Evolutionary conservation across 1,140 invertebrate genomes (phyloP), one percentile per base, ranked within the genome.

Genomic region (Drosophila takahashii): DNA sequence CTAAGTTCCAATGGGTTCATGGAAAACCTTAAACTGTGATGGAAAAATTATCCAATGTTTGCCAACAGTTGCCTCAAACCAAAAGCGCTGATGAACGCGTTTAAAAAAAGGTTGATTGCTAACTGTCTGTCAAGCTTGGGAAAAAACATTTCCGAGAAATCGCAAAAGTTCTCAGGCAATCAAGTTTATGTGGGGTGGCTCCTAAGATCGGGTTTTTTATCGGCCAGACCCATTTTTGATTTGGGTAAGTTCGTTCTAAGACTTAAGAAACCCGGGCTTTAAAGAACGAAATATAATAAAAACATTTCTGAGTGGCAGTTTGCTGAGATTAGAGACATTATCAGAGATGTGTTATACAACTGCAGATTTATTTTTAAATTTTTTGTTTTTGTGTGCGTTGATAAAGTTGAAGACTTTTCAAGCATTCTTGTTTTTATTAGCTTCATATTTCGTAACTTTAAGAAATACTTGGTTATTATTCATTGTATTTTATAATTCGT

Each of bases 131-230:
- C 41, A 15, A 18, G 52, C 52, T 52, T 47, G 60, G 72, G 72
- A 51, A 76, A 75, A 75, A 51, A 67, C 61, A 41, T 45, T 76
- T 66, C 52, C 48, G 72, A 76, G 60, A 76, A 66, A 66, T 57
- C 3, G 50, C 18, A 32, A 42, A 56, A 54, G 27, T 22, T 32
- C 47, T 66, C 26, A 45, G 34, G 8, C 27, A 44, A 47, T 64
- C 41, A 62, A 32, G 51, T 70, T 36, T 27, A 27, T 34, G 18
- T 57, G 15, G 66, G 39, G 3, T 45, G 41, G 29, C 34, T 66
- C 15, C 42, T 36, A 42, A 56, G 27, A 64, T 64, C 50, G 51
- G 50, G 58, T 74, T 74, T 74, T 56, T 34, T 53, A 59, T 32
- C 34, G 57, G 41, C 48, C 45, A 58, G 51, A 15, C 52, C 60